Evolutionary conservation across 2,888 invertebrate genomes (phyloP).

Genomic region (Tenthredo mesomela): DNA sequence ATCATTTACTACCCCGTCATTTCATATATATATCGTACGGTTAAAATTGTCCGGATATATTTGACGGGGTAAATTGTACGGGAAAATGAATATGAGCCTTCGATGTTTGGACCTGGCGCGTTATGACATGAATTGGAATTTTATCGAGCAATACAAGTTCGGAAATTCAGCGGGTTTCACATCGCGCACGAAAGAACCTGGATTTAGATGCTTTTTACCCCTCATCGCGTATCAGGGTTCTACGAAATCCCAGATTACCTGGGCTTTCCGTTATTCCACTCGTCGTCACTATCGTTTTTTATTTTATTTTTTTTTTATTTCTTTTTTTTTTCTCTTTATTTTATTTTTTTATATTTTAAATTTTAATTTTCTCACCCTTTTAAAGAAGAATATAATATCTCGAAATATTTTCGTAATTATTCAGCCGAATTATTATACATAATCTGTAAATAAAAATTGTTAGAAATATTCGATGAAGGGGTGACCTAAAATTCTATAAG

Average conservation of each 20-base stretch:
- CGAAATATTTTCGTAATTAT: background rate
- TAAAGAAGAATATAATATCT: background rate
- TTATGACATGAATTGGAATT: slow-evolving; percentile 29
- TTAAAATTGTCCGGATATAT: background rate
- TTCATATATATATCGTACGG: background rate
- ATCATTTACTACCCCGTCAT: background rate
- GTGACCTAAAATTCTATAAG: background rate
- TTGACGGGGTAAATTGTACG: background rate
- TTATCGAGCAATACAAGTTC: slow-evolving; percentile 29
- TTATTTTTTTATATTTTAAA: too few species aligned
- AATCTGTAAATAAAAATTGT: too few species aligned
- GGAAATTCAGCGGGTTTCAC: background rate
- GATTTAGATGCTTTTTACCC: background rate
- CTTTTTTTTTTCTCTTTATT: too few species aligned
- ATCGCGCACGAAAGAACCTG: background rate
- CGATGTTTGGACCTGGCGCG: background rate
- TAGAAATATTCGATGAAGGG: background rate
- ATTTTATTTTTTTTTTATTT: too few species aligned
- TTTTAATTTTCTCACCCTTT: background rate
- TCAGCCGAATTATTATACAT: background rate
- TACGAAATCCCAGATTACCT: slow-evolving; percentile 21
- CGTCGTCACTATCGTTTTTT: background rate
- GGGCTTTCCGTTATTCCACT: background rate
- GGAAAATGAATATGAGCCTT: slow-evolving; percentile 3
- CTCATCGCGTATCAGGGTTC: background rate